Base-by-base conservation (phyloP, 2,113 vertebrate species). In the Myxocyprinus asiaticus region DNA sequence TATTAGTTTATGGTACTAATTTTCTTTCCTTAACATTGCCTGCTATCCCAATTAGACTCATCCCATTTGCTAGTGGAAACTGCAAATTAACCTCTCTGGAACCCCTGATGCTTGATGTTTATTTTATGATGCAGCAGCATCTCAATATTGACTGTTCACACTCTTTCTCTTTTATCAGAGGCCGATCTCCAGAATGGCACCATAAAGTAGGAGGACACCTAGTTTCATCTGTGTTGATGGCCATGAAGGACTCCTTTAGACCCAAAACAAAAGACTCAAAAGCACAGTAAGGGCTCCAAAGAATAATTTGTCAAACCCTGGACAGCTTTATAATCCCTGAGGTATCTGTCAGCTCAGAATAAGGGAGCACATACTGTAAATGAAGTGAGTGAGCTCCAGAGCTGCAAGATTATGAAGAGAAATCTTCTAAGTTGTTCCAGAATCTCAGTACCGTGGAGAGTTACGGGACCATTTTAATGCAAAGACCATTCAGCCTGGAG, bases 131-230 rank as follows among this genome's bases (percentile, higher is more conserved):
- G 7, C 22, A n/a, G 43, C 71, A 63, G 56, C 64, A 42, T 11
- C 62, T 62, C 14, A 70, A 45, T 44, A 50, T 11, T 17, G 45
- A 74, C 79, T 47, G 22, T 14, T n/a, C 17, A 10, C 76, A 45
- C 45, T 56, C 56, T 78, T 69, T 63, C 10, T n/a, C 22, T 55
- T 70, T 81, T 76, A 85, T 7, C 86, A 95, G 94, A 81, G 94
- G 94, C n/a, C 91, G 90, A 48, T 92, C 93, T 3, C 86, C 78
- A 43, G 91, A 91, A 79, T 95, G 94, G 94, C 88, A 95, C 90
- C 85, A 88, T 76, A 92, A 83, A 87, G 91, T 91, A 48, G 87
- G 89, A 64, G 93, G 94, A 47, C 90, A 91, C 33, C 88, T 88
- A 12, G 88, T 94, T 85, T 88, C 92, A 76, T 85, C 89, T 0